Evolutionary conservation across 2,888 invertebrate genomes (phyloP).

Genomic region (Falcaria lacertinaria): DNA sequence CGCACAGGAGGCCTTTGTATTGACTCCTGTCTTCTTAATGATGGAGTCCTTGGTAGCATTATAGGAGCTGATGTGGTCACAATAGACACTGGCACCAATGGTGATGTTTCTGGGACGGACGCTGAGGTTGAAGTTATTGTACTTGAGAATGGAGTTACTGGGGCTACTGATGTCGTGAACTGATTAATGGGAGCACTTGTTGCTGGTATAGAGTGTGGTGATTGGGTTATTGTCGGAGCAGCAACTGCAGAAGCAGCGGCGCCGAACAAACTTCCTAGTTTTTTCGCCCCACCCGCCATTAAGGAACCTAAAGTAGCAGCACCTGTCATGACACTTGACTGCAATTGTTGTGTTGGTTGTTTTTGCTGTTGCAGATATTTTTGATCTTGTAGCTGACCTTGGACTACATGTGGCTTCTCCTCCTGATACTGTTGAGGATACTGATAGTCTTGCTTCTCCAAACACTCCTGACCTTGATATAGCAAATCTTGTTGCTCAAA

Average conservation of each 20-base stretch:
- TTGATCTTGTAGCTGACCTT: constrained; percentile 30
- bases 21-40: constrained; percentile 71
- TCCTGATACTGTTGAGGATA: constrained; percentile 32
- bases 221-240: constrained; percentile 48
- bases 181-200: constrained; percentile 40
- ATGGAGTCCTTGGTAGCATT: constrained; percentile 64
- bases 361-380: constrained; percentile 47
- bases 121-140: constrained; percentile 52
- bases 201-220: constrained; percentile 29
- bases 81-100: constrained; percentile 53
- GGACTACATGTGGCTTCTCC: constrained; percentile 28
- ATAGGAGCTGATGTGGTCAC: constrained; percentile 55
- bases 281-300: constrained; percentile 74
- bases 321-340: constrained; percentile 64
- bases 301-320: constrained; percentile 72
- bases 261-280: constrained; percentile 71
- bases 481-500: constrained; percentile 29
- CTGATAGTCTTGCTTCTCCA: constrained; percentile 21
- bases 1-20: constrained; percentile 72
- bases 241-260: constrained; percentile 71
- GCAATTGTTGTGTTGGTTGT: constrained; percentile 61
- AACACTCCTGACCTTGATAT: constrained; percentile 21
- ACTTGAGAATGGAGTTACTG: constrained; percentile 54
- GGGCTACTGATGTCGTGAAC: constrained; percentile 43
- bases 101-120: constrained; percentile 65